Percentiles rank a stretch among this genome's conserved stretches.
Conservation (phyloP, 2,888 invertebrate species). For the Drosophila buzzatii region DNA sequence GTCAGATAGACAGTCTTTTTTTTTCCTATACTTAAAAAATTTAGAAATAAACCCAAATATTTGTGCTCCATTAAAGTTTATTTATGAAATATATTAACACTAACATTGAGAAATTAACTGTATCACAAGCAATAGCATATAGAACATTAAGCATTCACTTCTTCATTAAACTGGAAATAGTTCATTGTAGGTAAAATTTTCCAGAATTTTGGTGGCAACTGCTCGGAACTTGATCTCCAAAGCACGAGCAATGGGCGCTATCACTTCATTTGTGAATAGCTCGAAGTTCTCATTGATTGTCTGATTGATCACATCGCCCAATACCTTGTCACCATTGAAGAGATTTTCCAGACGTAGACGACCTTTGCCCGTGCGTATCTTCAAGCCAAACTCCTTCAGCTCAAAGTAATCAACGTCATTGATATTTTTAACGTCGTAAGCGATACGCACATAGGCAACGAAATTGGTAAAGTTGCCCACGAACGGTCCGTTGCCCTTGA, state of each 20-base stretch:
- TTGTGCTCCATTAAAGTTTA: conserved; percentile 47
- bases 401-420: conserved; percentile 87
- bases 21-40: neutral
- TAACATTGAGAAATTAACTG: conserved; percentile 63
- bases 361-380: conserved; percentile 89
- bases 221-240: conserved; percentile 87
- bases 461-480: conserved; percentile 90
- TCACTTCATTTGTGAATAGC: conserved; percentile 89
- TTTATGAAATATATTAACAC: conserved; percentile 52
- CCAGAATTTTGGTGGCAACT: conserved; percentile 87
- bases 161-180: conserved; percentile 85
- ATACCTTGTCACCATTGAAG: conserved; percentile 89
- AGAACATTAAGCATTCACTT: conserved; percentile 19
- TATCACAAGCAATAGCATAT: conserved; percentile 64
- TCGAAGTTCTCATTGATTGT: conserved; percentile 88
- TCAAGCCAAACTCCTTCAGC: conserved; percentile 88
- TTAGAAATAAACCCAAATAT: neutral
- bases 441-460: conserved; percentile 87
- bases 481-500: conserved; percentile 90
- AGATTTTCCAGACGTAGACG: conserved; percentile 90
- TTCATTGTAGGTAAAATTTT: conserved; percentile 87
- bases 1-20: neutral
- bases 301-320: conserved; percentile 90
- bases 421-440: conserved; percentile 87
- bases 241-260: conserved; percentile 89